Evolutionary conservation across 2,797 vertebrate species (phyloP), one percentile per base, ranked within the genome.

Genomic region (Propithecus deckenii): DNA sequence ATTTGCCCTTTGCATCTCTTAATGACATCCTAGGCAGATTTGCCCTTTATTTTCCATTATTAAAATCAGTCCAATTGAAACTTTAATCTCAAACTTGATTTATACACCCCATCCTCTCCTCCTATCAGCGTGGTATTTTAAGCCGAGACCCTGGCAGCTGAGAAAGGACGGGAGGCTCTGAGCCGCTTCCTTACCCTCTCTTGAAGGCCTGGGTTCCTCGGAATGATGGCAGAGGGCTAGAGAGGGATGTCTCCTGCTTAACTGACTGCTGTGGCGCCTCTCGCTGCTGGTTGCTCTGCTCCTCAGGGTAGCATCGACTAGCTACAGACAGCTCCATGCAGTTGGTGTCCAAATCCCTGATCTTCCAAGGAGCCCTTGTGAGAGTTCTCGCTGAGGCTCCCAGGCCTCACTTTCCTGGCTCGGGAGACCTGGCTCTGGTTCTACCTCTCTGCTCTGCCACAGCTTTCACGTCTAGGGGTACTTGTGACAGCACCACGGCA

Each of bases 21-120:
- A 57, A 78, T 89, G 67, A 85, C 14, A 81, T 55, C n/a, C 57
- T 50, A 50, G 25, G 71, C 38, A 69, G 14, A 94, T 74, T 75
- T 61, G 17, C 22, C 30, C 48, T 67, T 89, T 61, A 61, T 81
- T 93, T 97, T 59, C 81, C 61, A 65, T 85, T 76, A 57, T 85
- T 69, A 92, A 95, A 86, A 86, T 94, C 55, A 65, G 35, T 59
- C 46, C 22, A 48, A 0, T 4, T 91, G 75, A 87, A 55, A 76
- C 50, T 79, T 65, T 48, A 80, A 72, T 41, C 72, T 93, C 61
- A 65, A 43, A 78, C 17, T 14, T 18, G 28, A 61, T 72, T 25
- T 63, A 28, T 8, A 25, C 8, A n/a, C 28, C 28, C 43, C 13
- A 4, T 28, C 43, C 22, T 28, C 23, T 71, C 35, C 32, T 12